A percentile compares a stretch with the other conserved stretches of the same genome.
These are phyloP conservation scores for Drosophila paramelanica DNA, from an alignment of 2,888 invertebrate species.

Conservation along the genomic window DNA sequence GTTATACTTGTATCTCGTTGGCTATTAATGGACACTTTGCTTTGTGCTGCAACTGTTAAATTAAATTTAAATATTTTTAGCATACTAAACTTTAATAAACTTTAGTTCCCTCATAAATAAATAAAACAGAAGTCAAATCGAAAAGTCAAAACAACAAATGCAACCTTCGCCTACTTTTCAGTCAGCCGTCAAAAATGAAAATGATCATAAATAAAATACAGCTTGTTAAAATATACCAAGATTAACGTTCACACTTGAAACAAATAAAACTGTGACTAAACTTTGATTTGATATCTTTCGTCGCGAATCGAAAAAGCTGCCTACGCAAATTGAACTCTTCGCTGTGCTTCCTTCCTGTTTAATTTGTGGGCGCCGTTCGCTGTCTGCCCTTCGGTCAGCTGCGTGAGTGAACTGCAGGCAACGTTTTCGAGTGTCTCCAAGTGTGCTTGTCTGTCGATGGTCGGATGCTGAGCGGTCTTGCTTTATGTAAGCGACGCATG, in stretches of 20 bases:
- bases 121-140: constrained; percentile 7
- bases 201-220: constrained; percentile 30
- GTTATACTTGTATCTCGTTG: no score
- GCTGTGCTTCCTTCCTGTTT: constrained; percentile 49
- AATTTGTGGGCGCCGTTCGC: constrained; percentile 19
- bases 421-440: constrained; percentile 17
- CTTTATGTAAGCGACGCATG: constrained; percentile 47
- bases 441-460: constrained; percentile 14
- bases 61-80: background rate
- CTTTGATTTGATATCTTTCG: constrained; percentile 34
- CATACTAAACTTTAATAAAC: constrained; percentile 9
- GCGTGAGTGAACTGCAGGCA: constrained; percentile 23
- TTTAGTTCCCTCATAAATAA: constrained; percentile 16
- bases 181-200: constrained; percentile 16
- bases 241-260: constrained; percentile 16
- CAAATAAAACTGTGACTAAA: constrained; percentile 35
- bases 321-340: constrained; percentile 42
- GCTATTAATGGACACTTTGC: no score
- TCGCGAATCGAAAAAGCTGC: constrained; percentile 16
- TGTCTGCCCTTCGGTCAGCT: constrained; percentile 10
- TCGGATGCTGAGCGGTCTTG: constrained; percentile 18
- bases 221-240: constrained; percentile 6
- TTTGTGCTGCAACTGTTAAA: background rate
- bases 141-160: constrained; percentile 1
- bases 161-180: constrained; percentile 60